Conservation (phyloP, 2,797 vertebrate genomes). For the Esox lucius region DNA sequence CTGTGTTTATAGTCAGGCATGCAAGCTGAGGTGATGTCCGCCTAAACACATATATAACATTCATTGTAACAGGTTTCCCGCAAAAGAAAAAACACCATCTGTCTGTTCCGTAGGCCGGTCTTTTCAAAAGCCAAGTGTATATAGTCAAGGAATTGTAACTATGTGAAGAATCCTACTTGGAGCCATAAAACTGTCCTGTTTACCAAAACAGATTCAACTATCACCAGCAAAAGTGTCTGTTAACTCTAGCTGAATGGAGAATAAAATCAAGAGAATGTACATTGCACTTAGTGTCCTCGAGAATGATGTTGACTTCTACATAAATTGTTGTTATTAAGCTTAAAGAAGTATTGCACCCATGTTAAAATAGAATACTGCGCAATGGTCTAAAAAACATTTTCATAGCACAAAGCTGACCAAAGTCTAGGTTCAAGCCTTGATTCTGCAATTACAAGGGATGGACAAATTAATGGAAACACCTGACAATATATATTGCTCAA, state of each 20-base stretch:
- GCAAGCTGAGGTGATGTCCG: slow-evolving; percentile 7
- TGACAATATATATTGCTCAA: no score
- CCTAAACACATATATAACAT: slow-evolving; percentile 23
- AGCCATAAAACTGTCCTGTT: slow-evolving; percentile 24
- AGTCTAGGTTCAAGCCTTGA: no score
- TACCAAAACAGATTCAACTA: slow-evolving; percentile 45
- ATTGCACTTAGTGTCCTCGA: slow-evolving; percentile 24
- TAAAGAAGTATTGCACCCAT: no score
- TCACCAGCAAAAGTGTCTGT: slow-evolving; percentile 16
- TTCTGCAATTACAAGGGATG: no score
- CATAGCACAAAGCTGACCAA: no score
- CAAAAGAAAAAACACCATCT: slow-evolving; percentile 34
- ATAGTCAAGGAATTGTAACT: slow-evolving; percentile 27
- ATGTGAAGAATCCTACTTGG: slow-evolving; percentile 35
- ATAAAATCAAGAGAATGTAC: slow-evolving; percentile 17
- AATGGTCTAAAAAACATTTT: no score
- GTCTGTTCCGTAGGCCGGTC: not conserved
- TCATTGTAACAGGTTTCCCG: slow-evolving; percentile 23
- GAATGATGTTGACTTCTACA: not conserved
- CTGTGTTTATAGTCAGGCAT: slow-evolving; percentile 44
- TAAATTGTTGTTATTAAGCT: no score
- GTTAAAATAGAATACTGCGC: no score
- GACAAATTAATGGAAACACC: no score
- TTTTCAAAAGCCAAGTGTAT: slow-evolving; percentile 35
- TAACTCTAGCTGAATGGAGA: slow-evolving; percentile 30